Evolutionary conservation across 2,113 vertebrate genomes (phyloP).

Genomic region (Melanerpes formicivorus): DNA sequence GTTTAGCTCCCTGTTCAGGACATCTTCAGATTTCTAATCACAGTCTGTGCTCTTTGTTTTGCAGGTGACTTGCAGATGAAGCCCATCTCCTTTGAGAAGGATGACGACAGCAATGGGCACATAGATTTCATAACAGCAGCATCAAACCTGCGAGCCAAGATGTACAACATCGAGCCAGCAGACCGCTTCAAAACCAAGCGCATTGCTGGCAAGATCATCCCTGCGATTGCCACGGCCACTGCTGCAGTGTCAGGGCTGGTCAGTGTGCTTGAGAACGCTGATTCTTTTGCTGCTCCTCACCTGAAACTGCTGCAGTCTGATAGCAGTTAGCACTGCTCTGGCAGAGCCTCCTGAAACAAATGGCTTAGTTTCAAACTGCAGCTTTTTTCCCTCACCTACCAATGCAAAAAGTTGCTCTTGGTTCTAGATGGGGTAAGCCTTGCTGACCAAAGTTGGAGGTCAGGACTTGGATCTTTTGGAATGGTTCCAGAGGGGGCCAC

Average conservation of each 20-base stretch:
- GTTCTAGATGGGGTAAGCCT: neutral
- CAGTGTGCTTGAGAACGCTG: constrained; percentile 40
- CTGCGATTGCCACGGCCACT: constrained; percentile 97
- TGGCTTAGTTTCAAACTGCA: neutral
- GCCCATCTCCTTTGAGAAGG: constrained; percentile 92
- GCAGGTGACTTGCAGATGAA: constrained; percentile 87
- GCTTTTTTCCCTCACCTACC: neutral
- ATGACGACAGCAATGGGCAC: constrained; percentile 92
- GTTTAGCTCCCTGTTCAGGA: neutral
- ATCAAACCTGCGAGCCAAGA: constrained; percentile 90
- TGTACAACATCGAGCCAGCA: constrained; percentile 94
- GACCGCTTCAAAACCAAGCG: constrained; percentile 96
- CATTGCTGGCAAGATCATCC: constrained; percentile 98
- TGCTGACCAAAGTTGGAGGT: neutral
- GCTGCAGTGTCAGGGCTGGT: constrained; percentile 96
- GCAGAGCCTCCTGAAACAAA: neutral
- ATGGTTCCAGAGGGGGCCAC: no score
- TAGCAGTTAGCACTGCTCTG: neutral
- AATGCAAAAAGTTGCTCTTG: neutral
- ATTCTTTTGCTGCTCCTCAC: neutral
- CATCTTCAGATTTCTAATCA: neutral
- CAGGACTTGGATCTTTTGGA: no score
- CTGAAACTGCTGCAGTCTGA: neutral
- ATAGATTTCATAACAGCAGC: constrained; percentile 93
- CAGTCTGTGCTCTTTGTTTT: neutral